Percentiles rank a stretch among this genome's conserved stretches.
Conservation (phyloP, 2,797 vertebrate species). For the Hephaestus fuliginosus region DNA sequence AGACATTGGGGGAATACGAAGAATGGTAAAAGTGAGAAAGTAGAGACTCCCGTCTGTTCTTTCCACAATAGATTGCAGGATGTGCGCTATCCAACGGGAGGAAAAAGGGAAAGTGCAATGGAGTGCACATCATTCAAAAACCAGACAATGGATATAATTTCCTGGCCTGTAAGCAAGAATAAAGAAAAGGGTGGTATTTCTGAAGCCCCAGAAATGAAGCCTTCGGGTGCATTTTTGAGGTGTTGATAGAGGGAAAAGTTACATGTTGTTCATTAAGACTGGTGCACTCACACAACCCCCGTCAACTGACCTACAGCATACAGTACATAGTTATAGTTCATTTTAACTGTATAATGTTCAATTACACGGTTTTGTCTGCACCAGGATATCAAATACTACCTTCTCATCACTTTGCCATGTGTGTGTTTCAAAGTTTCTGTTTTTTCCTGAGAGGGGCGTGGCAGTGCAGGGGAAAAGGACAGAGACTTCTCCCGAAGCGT, state of each 20-base stretch:
- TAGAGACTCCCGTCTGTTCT: not conserved
- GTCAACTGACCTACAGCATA: not conserved
- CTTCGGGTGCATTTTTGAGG: not conserved
- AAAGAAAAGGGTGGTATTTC: not conserved
- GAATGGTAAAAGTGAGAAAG: not conserved
- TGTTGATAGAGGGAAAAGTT: not conserved
- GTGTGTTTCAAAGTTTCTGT: too few species aligned
- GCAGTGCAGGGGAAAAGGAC: not conserved
- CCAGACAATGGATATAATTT: not conserved
- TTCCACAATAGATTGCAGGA: constrained; percentile 2
- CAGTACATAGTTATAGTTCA: not conserved
- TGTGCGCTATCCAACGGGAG: not conserved
- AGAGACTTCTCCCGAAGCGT: not conserved
- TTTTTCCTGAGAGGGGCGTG: not conserved
- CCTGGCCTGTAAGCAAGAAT: not conserved
- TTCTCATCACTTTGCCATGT: not conserved
- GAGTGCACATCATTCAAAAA: not conserved
- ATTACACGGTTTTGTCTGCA: not conserved
- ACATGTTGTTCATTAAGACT: not conserved
- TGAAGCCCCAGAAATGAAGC: not conserved
- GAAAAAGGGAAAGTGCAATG: not conserved
- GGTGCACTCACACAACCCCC: too few species aligned
- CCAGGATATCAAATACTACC: too few species aligned
- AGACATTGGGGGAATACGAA: constrained; percentile 15
- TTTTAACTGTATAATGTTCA: not conserved